Percentiles rank a stretch among this genome's conserved stretches.
Conservation (phyloP, 2,797 vertebrate species). For the Pseudomugil gertrudae region DNA sequence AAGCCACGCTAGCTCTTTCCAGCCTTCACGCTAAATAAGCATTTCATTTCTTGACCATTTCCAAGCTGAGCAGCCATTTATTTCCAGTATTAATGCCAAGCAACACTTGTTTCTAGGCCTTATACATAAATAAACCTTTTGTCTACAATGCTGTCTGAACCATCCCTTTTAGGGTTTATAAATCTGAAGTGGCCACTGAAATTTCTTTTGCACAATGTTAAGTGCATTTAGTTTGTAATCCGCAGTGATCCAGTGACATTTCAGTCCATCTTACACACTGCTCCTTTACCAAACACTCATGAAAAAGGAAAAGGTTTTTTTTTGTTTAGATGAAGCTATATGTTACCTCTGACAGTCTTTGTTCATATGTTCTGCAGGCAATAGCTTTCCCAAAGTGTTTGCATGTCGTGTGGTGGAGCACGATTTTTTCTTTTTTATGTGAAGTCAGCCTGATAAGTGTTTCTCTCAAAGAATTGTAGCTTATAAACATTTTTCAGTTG, state of each 20-base stretch:
- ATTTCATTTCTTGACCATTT: no score
- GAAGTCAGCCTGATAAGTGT: not conserved
- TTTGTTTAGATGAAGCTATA: not conserved
- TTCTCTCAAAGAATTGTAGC: not conserved
- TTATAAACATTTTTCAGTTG: not conserved
- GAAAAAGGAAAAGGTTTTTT: no score
- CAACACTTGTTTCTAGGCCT: not conserved
- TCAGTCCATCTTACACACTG: not conserved
- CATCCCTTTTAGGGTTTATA: not conserved
- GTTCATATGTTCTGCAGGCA: not conserved
- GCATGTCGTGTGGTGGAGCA: not conserved
- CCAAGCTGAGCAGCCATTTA: not conserved
- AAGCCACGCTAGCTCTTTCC: not conserved
- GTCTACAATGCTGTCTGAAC: not conserved
- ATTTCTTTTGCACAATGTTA: not conserved
- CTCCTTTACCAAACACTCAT: not conserved
- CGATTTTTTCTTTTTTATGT: not conserved
- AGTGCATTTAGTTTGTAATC: not conserved
- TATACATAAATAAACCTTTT: not conserved
- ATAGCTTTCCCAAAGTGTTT: not conserved
- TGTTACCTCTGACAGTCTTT: not conserved
- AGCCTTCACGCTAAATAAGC: not conserved
- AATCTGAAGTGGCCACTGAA: not conserved
- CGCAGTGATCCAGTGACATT: not conserved
- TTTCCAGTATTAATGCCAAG: not conserved